Conservation (phyloP, 2,113 vertebrate species). For the Astur gentilis region DNA sequence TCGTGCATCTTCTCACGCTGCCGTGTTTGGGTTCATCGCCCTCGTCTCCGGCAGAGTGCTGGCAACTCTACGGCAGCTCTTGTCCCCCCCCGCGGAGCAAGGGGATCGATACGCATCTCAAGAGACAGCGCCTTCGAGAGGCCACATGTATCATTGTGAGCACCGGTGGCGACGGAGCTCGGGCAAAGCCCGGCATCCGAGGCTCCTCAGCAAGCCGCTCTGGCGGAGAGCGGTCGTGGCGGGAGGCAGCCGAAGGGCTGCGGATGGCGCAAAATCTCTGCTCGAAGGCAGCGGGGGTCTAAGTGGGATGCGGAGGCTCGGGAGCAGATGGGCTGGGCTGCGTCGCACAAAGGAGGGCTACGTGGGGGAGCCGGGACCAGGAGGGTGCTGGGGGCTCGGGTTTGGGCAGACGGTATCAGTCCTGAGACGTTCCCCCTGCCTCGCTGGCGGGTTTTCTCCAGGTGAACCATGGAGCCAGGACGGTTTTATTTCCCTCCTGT, state of each 20-base stretch:
- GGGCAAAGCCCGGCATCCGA: accelerated
- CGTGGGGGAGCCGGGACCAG: accelerated
- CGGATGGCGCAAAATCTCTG: neutral
- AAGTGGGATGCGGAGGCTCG: neutral
- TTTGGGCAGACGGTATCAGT: accelerated
- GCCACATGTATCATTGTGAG: neutral
- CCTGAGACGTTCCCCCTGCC: accelerated
- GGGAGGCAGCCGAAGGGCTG: neutral
- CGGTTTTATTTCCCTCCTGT: neutral
- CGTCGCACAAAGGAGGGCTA: accelerated
- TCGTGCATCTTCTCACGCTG: neutral
- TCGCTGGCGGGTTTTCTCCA: neutral
- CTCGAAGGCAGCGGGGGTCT: neutral
- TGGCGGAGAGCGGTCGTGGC: accelerated
- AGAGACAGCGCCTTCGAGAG: neutral
- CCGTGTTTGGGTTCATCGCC: neutral
- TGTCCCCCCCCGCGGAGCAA: accelerated
- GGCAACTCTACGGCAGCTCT: neutral
- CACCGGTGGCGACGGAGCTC: accelerated
- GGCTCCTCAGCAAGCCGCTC: neutral
- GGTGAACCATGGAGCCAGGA: neutral
- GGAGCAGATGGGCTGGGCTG: neutral
- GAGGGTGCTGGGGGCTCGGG: accelerated
- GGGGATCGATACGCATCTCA: neutral
- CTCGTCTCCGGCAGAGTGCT: neutral